phyloP scores from a whole-genome alignment of 2,113 vertebrate genomes.

The Centropus bengalensis region DNA sequence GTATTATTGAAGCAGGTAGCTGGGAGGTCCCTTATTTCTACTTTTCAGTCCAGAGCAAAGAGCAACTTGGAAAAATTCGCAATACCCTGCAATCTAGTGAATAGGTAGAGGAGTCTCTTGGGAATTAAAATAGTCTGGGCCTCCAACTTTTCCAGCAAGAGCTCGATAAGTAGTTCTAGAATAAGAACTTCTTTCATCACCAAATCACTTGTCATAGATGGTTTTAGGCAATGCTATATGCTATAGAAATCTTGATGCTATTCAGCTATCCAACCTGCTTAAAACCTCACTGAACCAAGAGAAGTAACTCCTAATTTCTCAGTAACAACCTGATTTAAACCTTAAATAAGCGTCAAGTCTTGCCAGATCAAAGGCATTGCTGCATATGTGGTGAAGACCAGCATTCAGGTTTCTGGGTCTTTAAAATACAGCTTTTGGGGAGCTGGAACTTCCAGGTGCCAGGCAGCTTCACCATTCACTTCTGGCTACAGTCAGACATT shows the following conservation, averaged over 20 bases:
- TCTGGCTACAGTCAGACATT: background rate
- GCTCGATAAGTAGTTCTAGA: background rate
- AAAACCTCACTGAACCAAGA: background rate
- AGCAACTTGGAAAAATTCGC: background rate
- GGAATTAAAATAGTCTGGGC: background rate
- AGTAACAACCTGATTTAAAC: background rate
- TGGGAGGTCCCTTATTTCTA: background rate
- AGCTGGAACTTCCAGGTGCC: background rate
- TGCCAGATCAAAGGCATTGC: background rate
- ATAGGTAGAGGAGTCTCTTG: background rate
- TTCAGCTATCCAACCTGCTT: background rate
- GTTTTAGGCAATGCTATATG: background rate
- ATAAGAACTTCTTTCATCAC: background rate
- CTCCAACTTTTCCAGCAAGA: background rate
- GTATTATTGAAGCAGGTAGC: background rate
- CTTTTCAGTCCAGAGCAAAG: background rate
- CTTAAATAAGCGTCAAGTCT: background rate
- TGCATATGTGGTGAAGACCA: background rate
- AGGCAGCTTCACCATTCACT: background rate
- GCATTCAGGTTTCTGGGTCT: background rate
- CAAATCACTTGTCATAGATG: background rate
- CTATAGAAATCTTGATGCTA: background rate
- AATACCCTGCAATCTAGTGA: background rate
- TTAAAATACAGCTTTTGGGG: background rate
- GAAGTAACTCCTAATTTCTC: background rate